phyloP scores from a whole-genome alignment of 2,888 invertebrate species.

The Schizaphis graminum region DNA sequence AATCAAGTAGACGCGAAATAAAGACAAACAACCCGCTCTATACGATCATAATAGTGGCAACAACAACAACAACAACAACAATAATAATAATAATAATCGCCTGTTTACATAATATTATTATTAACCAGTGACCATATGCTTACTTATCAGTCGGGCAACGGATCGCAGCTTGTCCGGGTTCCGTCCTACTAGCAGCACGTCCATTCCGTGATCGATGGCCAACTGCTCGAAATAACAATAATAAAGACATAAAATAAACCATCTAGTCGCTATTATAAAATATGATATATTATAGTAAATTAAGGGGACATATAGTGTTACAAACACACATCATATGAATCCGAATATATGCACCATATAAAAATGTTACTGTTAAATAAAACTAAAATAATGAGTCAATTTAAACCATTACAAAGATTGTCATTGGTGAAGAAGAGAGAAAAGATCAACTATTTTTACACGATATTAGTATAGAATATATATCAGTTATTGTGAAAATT shows the following conservation, averaged over 20 bases:
- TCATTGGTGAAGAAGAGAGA: not conserved
- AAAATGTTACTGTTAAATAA: not conserved
- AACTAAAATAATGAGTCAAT: not conserved
- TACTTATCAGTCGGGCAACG: slow-evolving; percentile 31
- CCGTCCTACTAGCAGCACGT: slow-evolving; percentile 36
- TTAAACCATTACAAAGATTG: not conserved
- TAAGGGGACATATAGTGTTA: not conserved
- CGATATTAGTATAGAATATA: not conserved
- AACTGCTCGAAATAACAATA: slow-evolving; percentile 1
- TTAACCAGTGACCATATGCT: not conserved
- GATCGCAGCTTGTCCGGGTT: slow-evolving; percentile 18
- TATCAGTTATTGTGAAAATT: not conserved
- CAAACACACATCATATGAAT: not conserved
- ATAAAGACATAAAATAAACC: not conserved
- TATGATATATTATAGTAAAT: not conserved
- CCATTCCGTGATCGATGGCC: slow-evolving; percentile 39
- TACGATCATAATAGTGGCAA: not conserved
- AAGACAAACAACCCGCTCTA: not conserved
- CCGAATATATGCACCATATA: not conserved
- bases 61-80: not conserved
- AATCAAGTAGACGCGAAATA: not conserved
- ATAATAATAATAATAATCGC: not conserved
- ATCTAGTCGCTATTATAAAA: not conserved
- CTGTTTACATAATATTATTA: not conserved
- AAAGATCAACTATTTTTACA: not conserved